Evolutionary conservation across 2,797 vertebrate genomes (phyloP).

Genomic region (Champsocephalus gunnari): DNA sequence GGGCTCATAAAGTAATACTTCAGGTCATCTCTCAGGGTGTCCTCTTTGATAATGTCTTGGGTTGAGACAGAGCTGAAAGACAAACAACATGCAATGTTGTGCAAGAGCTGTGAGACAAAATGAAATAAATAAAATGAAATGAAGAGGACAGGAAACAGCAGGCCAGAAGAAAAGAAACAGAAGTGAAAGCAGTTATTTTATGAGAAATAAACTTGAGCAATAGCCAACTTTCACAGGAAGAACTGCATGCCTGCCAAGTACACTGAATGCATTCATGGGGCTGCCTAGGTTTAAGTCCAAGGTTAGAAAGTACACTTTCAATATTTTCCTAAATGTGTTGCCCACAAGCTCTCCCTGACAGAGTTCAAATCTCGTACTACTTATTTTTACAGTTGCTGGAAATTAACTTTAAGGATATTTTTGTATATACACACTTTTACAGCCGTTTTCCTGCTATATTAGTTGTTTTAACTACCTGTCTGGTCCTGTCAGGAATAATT

Average conservation of each 20-base stretch:
- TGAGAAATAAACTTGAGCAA: conserved; percentile 12
- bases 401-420: not conserved
- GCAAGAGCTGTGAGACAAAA: not conserved
- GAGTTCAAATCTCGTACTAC: rapidly evolving
- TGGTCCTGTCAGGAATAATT: not conserved
- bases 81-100: not conserved
- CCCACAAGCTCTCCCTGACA: not conserved
- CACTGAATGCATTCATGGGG: conserved; percentile 66
- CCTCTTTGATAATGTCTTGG: conserved; percentile 79
- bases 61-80: conserved; percentile 69
- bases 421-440: not conserved
- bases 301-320: conserved; percentile 55
- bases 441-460: not conserved
- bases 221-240: conserved; percentile 33
- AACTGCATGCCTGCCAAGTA: conserved; percentile 35
- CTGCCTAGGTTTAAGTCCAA: conserved; percentile 75
- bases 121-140: not conserved
- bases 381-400: not conserved
- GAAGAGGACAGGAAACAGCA: not conserved
- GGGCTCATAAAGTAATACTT: conserved; percentile 98
- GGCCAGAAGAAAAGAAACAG: conserved; percentile 23
- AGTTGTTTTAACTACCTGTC: not conserved
- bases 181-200: conserved; percentile 56
- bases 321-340: conserved; percentile 43
- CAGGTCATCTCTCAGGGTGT: conserved; percentile 90